Evolutionary conservation across 2,113 vertebrate genomes (phyloP), one percentile per base, ranked within the genome.

Genomic region (Smithornis capensis): DNA sequence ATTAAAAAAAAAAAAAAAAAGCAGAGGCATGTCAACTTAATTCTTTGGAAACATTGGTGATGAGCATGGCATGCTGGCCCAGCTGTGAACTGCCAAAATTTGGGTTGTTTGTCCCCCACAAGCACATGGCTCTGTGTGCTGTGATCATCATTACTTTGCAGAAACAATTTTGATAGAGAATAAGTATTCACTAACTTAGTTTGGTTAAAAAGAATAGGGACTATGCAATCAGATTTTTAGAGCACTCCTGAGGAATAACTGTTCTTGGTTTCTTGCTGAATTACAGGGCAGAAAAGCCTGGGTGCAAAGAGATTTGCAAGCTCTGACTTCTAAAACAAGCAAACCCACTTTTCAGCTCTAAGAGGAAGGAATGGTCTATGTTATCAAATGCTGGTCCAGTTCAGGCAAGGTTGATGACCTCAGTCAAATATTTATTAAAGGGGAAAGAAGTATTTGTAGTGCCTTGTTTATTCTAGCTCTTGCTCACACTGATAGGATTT

Each of bases 391-490:
- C 1, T 9, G 53, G 53, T 69, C 77, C 69, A 69, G 84, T 50
- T 85, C 62, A 87, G 77, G n/a, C 49, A 59, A 94, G 84, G 93
- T 8, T 89, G 87, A 45, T 44, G 87, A 92, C 93, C 84, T 94
- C 84, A 94, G 93, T 38, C 93, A 95, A 94, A 97, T 95, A 95
- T 95, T 94, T 95, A 91, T 94, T 84, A 88, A 92, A 83, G 78
- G 75, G 87, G 85, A 93, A 95, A 96, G 79, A 95, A 95, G 90
- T 88, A 92, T 95, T 96, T 94, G 90, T 52, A 88, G 85, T 67
- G 68, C 70, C 71, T 94, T 94, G 93, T 96, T 96, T 97, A 95
- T 95, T 94, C 84, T 94, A 91, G 87, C 91, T 77, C 75, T 96
- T 93, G 93, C 94, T 91, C 91, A 83, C 80, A 45, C 92, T 80